A percentile compares a stretch with the other conserved stretches of the same genome.
Evolutionary conservation across 1,140 invertebrate species (phyloP).

Genomic region (Zaprionus ghesquierei): DNA sequence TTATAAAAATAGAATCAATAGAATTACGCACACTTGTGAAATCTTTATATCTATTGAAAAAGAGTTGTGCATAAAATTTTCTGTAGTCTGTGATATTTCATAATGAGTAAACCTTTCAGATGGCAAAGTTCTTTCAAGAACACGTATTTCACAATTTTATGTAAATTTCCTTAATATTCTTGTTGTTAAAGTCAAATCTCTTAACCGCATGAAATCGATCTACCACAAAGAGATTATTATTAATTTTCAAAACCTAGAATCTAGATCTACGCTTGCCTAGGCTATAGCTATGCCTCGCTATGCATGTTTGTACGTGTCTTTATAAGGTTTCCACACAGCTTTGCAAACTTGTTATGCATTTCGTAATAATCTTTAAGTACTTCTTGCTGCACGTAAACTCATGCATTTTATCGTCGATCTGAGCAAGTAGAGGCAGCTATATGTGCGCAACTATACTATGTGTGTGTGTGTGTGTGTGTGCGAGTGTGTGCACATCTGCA

Average conservation of each 20-base stretch:
- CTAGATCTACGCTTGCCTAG: not conserved
- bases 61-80: too few relatives aligned
- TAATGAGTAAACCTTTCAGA: too few relatives aligned
- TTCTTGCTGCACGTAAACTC: not conserved
- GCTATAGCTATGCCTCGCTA: too few relatives aligned
- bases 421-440: not conserved
- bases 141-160: too few relatives aligned
- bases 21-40: too few relatives aligned
- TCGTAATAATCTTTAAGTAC: not conserved
- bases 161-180: too few relatives aligned
- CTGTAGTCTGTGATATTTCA: too few relatives aligned
- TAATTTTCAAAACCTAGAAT: too few relatives aligned
- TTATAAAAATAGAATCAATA: too few relatives aligned
- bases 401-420: not conserved
- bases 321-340: not conserved
- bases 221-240: not conserved
- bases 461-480: not conserved
- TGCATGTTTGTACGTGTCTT: not conserved
- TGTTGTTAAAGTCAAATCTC: not conserved
- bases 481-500: not conserved
- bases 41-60: too few relatives aligned
- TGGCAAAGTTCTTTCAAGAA: too few relatives aligned
- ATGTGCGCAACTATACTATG: not conserved
- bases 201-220: not conserved
- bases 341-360: not conserved